These are phyloP conservation scores for Melinaea menophilus DNA, from an alignment of 2,888 invertebrate genomes.

Conservation along the genomic window DNA sequence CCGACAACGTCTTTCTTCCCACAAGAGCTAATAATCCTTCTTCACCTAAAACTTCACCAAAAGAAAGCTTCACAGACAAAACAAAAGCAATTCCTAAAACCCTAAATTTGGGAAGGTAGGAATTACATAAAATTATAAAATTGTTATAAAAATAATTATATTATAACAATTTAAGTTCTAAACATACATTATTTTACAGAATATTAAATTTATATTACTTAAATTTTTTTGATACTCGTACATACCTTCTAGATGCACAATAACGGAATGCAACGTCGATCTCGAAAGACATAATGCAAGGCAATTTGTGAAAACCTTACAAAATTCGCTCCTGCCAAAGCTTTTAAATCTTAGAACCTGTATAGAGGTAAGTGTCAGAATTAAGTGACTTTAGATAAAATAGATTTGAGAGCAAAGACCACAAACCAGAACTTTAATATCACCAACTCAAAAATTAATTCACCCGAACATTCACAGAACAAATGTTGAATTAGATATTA, in stretches of 20 bases:
- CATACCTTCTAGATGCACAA: slow-evolving; percentile 57
- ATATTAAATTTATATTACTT: neutral
- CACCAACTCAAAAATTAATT: neutral
- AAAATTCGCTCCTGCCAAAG: slow-evolving; percentile 85
- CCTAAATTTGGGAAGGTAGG: slow-evolving; percentile 67
- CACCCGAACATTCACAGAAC: no score
- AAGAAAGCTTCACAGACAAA: slow-evolving; percentile 44
- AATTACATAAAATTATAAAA: neutral
- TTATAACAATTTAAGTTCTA: no score
- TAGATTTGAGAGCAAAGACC: neutral
- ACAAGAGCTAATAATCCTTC: slow-evolving; percentile 60
- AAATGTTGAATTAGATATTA: no score
- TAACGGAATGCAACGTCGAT: slow-evolving; percentile 85
- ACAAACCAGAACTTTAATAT: neutral
- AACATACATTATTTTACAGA: neutral
- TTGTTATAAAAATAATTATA: neutral
- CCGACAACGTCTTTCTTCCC: slow-evolving; percentile 71
- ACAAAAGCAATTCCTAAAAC: slow-evolving; percentile 66
- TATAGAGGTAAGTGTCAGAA: slow-evolving; percentile 78
- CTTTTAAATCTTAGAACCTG: slow-evolving; percentile 86
- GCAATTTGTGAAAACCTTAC: slow-evolving; percentile 87
- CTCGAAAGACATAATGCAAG: slow-evolving; percentile 91
- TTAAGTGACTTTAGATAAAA: neutral
- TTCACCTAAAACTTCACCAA: slow-evolving; percentile 43
- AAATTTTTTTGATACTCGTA: neutral